phyloP scores from a whole-genome alignment of 53 echinoderm and acorn worm species.

The Astropecten irregularis region DNA sequence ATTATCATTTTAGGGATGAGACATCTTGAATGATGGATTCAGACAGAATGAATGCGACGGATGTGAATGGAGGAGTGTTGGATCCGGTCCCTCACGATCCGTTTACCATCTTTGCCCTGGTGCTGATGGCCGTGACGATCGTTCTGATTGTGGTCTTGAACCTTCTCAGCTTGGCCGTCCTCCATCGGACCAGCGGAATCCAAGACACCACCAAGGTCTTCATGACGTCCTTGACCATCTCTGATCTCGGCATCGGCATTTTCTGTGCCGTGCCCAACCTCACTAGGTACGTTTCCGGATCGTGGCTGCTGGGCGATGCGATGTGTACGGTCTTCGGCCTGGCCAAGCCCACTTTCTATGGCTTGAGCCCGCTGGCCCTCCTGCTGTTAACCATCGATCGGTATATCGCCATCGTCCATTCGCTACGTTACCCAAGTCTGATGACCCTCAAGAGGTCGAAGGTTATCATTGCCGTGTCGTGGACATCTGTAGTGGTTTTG shows the following conservation, averaged over 20 bases:
- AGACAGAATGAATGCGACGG: too few relatives aligned
- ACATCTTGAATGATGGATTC: too few relatives aligned
- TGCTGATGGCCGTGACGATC: neutral
- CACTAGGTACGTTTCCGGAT: neutral
- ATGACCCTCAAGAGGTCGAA: conserved; percentile 2
- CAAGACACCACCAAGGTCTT: conserved; percentile 29
- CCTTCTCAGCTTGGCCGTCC: neutral
- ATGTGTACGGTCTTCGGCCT: neutral
- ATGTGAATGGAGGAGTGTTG: too few relatives aligned
- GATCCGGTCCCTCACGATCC: neutral
- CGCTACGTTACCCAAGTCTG: conserved; percentile 14
- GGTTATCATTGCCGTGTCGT: neutral
- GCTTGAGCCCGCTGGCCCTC: neutral
- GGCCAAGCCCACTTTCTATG: neutral
- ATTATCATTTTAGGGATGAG: too few relatives aligned
- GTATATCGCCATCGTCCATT: conserved; percentile 1
- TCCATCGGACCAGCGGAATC: neutral
- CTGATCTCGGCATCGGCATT: conserved; percentile 2
- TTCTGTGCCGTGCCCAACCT: neutral
- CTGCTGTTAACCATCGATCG: conserved; percentile 19
- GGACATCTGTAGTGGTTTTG: neutral
- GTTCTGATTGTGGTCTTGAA: conserved; percentile 7
- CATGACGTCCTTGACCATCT: conserved; percentile 12
- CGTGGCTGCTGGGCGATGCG: neutral
- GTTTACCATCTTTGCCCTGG: neutral